Percentiles rank a stretch among this genome's conserved stretches.
Evolutionary conservation across 2,797 vertebrate species (phyloP).

Genomic region (Meda fulgida): DNA sequence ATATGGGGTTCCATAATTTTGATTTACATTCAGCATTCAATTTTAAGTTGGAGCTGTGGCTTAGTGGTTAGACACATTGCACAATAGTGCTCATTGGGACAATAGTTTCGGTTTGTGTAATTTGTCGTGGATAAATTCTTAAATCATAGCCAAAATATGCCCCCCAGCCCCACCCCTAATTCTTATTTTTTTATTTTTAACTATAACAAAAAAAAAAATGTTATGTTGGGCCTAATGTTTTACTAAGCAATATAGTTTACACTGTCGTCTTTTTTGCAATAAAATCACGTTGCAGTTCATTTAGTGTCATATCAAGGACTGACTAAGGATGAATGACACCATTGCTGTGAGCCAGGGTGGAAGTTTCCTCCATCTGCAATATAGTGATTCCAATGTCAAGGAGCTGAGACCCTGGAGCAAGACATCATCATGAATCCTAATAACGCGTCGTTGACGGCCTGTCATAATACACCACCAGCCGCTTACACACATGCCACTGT

Average conservation of each 20-base stretch:
- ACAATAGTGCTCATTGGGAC: background rate
- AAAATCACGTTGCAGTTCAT: constrained; percentile 17
- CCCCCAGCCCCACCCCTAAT: no score
- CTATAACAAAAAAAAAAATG: background rate
- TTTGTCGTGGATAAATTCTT: background rate
- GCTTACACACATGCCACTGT: constrained; percentile 24
- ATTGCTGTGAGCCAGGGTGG: constrained; percentile 9
- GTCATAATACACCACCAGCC: constrained; percentile 60
- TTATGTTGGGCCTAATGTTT: constrained; percentile 1
- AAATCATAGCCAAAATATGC: background rate
- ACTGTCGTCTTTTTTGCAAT: background rate
- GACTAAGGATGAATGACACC: constrained; percentile 26
- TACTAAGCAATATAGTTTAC: background rate
- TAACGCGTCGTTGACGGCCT: constrained; percentile 66
- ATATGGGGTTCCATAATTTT: background rate
- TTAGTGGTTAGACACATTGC: background rate
- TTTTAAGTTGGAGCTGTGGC: background rate
- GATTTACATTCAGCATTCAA: background rate
- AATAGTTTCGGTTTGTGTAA: background rate
- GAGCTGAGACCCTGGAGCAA: constrained; percentile 32
- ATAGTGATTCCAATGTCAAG: constrained; percentile 37
- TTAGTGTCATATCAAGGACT: constrained; percentile 17
- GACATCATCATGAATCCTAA: constrained; percentile 56
- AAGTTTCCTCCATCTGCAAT: constrained; percentile 19
- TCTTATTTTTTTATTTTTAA: constrained; percentile 8